Base-by-base conservation (phyloP, 2,797 vertebrate genomes). In the Erpetoichthys calabaricus region DNA sequence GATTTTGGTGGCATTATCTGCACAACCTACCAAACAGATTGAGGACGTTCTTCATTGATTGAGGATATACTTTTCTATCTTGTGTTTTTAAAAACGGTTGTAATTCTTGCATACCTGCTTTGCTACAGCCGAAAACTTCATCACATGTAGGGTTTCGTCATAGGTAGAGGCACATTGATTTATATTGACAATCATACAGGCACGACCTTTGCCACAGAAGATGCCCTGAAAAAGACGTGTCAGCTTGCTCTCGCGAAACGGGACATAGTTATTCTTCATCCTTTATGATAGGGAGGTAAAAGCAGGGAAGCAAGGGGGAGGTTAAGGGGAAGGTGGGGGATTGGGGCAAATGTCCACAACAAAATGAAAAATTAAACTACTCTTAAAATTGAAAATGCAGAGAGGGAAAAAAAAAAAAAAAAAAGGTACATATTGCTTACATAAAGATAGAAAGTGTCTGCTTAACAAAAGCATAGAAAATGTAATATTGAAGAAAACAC, bases 231-330 rank as follows among this genome's bases (percentile, higher is more conserved):
- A 93, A 44, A 95, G 83, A 41, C 90, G 86, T 3, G 91, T 94
- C 68, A 95, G 54, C 62, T 95, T 95, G 72, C 91, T 94, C 72
- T 96, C 92, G 66, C 92, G 75, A 73, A 93, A 96, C 0, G 92
- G 91, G 59, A 94, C 69, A 63, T 82, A 89, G 66, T 68, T 69
- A 57, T 60, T 78, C 68, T 82, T 91, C 62, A 64, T 66, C 74
- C 86, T 89, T 4, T 6, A 3, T 45, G n/a, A 57, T 25, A 45
- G 49, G 58, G 1, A 44, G 10, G 60, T 59, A 10, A 3, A 42
- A 49, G 25, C 7, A 50, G n/a, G 47, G n/a, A 50, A 50, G n/a
- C 7, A 50, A 50, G n/a, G 47, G 10, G 4, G 8, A n/a, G 45
- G 42, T 53, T 5, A 5, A 10, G 51, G 51, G 42, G 44, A 25